Evolutionary conservation across 2,797 vertebrate species (phyloP).

Genomic region (Aldrovandia affinis): DNA sequence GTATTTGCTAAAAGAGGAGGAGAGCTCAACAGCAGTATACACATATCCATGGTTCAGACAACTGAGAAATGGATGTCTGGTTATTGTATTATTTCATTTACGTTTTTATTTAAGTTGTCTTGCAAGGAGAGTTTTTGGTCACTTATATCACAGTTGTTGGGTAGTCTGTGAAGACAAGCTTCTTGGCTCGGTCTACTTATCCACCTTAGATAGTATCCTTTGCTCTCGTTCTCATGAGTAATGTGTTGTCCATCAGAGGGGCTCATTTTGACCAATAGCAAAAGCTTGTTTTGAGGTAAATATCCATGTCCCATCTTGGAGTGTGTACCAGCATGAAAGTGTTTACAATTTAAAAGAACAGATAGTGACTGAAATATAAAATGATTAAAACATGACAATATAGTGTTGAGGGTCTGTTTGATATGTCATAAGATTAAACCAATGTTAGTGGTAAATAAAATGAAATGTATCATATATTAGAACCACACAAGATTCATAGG

Average conservation of each 20-base stretch:
- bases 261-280: too few relatives aligned
- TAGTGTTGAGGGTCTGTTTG: too few relatives aligned
- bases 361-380: too few relatives aligned
- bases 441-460: not conserved
- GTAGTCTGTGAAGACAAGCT: not conserved
- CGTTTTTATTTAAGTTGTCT: not conserved
- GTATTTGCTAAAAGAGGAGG: not conserved
- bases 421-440: not conserved
- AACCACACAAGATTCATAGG: not conserved
- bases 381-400: too few relatives aligned
- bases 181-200: not conserved
- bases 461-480: not conserved
- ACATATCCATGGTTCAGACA: not conserved
- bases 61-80: not conserved
- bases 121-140: not conserved
- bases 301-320: too few relatives aligned
- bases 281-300: too few relatives aligned
- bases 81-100: not conserved
- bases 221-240: not conserved
- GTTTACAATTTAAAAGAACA: too few relatives aligned
- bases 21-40: not conserved
- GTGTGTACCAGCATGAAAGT: too few relatives aligned
- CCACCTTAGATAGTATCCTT: not conserved
- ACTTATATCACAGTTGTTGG: not conserved
- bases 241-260: not conserved